Evolutionary conservation across 2,888 invertebrate species (phyloP).

Genomic region (Microctonus brassicae): DNA sequence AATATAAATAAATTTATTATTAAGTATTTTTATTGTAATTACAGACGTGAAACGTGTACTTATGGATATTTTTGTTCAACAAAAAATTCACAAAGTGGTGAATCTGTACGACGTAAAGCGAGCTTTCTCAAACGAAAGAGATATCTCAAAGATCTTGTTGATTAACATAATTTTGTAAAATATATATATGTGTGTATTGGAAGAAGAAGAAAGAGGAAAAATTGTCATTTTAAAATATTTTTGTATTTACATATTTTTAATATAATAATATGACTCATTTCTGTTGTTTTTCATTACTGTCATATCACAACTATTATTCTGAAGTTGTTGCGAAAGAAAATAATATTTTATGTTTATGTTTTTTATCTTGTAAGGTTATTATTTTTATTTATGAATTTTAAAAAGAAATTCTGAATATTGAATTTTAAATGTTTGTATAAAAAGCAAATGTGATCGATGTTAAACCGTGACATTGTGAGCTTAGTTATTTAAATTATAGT

Average conservation of each 20-base stretch:
- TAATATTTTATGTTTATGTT: background rate
- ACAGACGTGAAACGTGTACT: slow-evolving; percentile 20
- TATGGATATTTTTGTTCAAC: slow-evolving; percentile 43
- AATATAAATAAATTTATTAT: no score
- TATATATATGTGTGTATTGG: background rate
- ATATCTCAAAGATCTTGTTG: slow-evolving; percentile 39
- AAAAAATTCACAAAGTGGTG: slow-evolving; percentile 35
- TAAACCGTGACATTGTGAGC: background rate
- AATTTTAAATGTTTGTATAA: background rate
- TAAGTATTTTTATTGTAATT: background rate
- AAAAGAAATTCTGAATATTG: background rate
- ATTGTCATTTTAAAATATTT: background rate
- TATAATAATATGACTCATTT: background rate
- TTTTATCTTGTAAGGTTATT: background rate
- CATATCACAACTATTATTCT: background rate
- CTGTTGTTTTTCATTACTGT: background rate
- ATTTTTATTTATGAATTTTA: no score
- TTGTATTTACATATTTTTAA: background rate
- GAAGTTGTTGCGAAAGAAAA: background rate
- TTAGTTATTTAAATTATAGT: background rate
- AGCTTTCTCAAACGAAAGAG: slow-evolving; percentile 45
- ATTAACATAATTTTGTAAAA: background rate
- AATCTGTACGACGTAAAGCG: slow-evolving; percentile 37
- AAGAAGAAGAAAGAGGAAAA: no score
- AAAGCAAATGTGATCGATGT: background rate